Conservation (phyloP, 2,888 invertebrate species). For the Ochropleura leucogaster region DNA sequence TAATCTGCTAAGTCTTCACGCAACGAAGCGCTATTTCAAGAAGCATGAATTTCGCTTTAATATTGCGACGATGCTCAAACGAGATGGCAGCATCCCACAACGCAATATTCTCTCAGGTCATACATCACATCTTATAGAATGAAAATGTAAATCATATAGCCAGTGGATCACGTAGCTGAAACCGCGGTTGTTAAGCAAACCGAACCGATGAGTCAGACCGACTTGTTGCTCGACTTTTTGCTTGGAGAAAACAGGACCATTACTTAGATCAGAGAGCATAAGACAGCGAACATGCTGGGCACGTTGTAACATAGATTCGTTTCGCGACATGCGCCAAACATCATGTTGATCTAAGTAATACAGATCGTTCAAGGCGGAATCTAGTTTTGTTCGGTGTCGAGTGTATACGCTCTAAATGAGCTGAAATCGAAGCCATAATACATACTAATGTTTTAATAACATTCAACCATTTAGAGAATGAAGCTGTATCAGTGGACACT, state of each 20-base stretch:
- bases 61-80: slow-evolving; percentile 46
- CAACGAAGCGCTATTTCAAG: slow-evolving; percentile 40
- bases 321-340: slow-evolving; percentile 57
- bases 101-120: slow-evolving; percentile 56
- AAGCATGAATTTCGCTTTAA: slow-evolving; percentile 51
- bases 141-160: slow-evolving; percentile 62
- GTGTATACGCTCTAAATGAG: slow-evolving; percentile 40
- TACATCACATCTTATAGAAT: slow-evolving; percentile 61
- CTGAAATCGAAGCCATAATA: slow-evolving; percentile 39
- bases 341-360: slow-evolving; percentile 49
- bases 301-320: slow-evolving; percentile 60
- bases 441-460: slow-evolving; percentile 45
- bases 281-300: slow-evolving; percentile 52
- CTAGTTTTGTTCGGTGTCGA: slow-evolving; percentile 29
- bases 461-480: slow-evolving; percentile 40
- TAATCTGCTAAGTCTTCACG: slow-evolving; percentile 34
- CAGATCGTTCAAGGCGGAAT: slow-evolving; percentile 17
- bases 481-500: slow-evolving; percentile 29
- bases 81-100: slow-evolving; percentile 53
- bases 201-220: slow-evolving; percentile 71
- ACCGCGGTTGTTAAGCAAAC: slow-evolving; percentile 66
- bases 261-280: slow-evolving; percentile 61
- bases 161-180: slow-evolving; percentile 67
- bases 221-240: slow-evolving; percentile 75
- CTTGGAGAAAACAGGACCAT: slow-evolving; percentile 68